Percentiles rank a stretch among this genome's conserved stretches.
Evolutionary conservation across 2,113 vertebrate species (phyloP).

Genomic region (Scalopus aquaticus): DNA sequence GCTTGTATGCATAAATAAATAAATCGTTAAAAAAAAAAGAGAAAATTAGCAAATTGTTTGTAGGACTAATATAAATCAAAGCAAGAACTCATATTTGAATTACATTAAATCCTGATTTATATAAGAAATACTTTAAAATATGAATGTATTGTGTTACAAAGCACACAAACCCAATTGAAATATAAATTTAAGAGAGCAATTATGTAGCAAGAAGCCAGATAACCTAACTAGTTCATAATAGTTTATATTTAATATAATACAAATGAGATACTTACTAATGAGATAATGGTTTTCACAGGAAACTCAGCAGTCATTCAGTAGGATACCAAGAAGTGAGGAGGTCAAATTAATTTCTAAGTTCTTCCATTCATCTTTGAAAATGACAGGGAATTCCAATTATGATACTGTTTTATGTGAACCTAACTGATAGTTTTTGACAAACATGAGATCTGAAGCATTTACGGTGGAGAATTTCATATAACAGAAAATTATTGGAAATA

Average conservation of each 20-base stretch:
- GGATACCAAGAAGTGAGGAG: background rate
- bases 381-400: background rate
- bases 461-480: background rate
- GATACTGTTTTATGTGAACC: background rate
- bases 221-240: slow-evolving; percentile 27
- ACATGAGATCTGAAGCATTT: background rate
- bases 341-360: slow-evolving; percentile 28
- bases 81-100: background rate
- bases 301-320: background rate
- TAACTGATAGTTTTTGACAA: slow-evolving; percentile 6
- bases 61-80: slow-evolving; percentile 7
- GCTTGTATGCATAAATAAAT: no score
- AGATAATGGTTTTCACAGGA: slow-evolving; percentile 39
- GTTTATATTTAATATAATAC: slow-evolving; percentile 34
- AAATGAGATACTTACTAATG: slow-evolving; percentile 12
- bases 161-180: background rate
- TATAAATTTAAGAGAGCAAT: background rate
- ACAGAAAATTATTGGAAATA: background rate
- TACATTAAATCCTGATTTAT: slow-evolving; percentile 16
- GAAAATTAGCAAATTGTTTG: background rate
- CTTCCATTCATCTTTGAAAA: slow-evolving; percentile 19
- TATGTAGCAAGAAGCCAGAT: background rate
- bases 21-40: no score
- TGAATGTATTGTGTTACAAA: background rate
- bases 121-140: slow-evolving; percentile 3